Evolutionary conservation across 2,113 vertebrate genomes (phyloP).

Genomic region (Callaeas wilsoni): DNA sequence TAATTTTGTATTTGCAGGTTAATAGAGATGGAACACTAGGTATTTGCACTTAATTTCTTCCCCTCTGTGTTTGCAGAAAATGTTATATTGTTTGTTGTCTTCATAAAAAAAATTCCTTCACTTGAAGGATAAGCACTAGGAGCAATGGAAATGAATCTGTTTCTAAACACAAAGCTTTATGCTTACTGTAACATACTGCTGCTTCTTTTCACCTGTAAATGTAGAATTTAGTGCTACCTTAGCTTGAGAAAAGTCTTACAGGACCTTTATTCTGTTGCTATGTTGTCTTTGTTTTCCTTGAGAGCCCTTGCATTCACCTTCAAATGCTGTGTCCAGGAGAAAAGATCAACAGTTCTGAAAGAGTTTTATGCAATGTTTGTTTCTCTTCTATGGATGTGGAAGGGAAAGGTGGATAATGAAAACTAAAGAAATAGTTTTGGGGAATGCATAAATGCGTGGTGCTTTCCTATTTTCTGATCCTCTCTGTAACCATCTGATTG

Average conservation of each 20-base stretch:
- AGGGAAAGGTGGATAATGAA: background rate
- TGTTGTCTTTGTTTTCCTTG: background rate
- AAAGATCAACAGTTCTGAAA: background rate
- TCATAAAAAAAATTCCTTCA: background rate
- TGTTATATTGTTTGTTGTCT: background rate
- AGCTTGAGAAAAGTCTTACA: background rate
- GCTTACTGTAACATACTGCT: background rate
- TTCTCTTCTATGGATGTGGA: background rate
- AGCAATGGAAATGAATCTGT: background rate
- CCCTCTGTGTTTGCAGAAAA: background rate
- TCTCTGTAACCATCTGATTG: background rate
- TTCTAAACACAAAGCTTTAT: background rate
- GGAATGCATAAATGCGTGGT: accelerated
- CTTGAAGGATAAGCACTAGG: background rate
- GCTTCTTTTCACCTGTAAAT: background rate
- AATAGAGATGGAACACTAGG: background rate
- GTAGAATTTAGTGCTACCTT: background rate
- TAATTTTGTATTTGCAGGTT: background rate
- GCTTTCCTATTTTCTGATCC: background rate
- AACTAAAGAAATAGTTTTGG: background rate
- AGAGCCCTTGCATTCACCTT: background rate
- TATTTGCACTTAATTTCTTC: background rate
- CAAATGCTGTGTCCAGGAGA: background rate
- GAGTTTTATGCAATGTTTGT: background rate
- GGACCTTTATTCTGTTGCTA: background rate